These are phyloP conservation scores for Cacoxenus indagator DNA, from an alignment of 2,888 invertebrate species.

Conservation along the genomic window DNA sequence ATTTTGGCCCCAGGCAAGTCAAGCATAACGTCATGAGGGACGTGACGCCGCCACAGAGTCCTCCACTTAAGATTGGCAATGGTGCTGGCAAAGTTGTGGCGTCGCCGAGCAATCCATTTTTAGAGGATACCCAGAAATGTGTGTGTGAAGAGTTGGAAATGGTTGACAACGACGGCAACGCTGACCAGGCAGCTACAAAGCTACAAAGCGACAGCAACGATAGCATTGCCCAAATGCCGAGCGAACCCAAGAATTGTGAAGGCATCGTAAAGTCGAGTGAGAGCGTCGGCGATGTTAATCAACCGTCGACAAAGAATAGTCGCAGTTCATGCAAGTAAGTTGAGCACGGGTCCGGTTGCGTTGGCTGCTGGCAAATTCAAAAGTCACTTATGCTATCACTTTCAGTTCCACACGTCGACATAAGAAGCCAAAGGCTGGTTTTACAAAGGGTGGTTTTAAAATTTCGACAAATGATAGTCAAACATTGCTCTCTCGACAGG, in stretches of 20 bases:
- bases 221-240: too few species aligned
- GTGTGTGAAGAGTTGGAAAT: too few species aligned
- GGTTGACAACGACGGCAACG: too few species aligned
- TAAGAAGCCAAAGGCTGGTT: slow-evolving; percentile 9
- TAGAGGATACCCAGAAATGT: too few species aligned
- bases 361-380: background rate
- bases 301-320: background rate
- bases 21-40: too few species aligned
- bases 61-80: too few species aligned
- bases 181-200: too few species aligned
- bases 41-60: too few species aligned
- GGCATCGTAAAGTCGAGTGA: background rate
- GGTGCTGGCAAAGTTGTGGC: too few species aligned
- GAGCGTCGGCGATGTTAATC: background rate
- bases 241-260: background rate
- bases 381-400: background rate
- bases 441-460: slow-evolving; percentile 29
- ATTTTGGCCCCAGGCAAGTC: slow-evolving; percentile 51
- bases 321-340: background rate
- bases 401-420: background rate
- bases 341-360: background rate
- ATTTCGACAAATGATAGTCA: slow-evolving; percentile 33
- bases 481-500: slow-evolving; percentile 29
- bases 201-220: too few species aligned
- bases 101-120: too few species aligned